These are phyloP conservation scores for Deroptyus accipitrinus DNA, from an alignment of 2,113 vertebrate genomes.

Conservation along the genomic window DNA sequence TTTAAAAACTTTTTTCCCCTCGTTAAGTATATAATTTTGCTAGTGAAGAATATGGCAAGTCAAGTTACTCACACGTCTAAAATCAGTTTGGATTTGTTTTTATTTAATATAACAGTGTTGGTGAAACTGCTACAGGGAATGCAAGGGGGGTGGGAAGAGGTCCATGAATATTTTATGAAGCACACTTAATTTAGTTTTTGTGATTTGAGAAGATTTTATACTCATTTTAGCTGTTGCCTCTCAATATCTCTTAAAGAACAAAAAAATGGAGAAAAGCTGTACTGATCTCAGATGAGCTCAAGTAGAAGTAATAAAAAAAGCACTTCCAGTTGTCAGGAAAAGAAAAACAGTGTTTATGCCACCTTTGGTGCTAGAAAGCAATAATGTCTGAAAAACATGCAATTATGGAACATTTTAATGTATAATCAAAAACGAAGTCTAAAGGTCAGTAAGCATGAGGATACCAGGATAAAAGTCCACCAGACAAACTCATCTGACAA, in stretches of 20 bases:
- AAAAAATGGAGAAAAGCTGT: not conserved
- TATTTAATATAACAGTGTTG: not conserved
- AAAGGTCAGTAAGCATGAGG: not conserved
- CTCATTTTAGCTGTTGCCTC: not conserved
- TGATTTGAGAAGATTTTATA: not conserved
- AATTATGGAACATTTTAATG: constrained; percentile 35
- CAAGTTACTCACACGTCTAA: not conserved
- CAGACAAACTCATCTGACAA: not conserved
- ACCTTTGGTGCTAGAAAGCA: constrained; percentile 16
- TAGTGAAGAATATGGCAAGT: not conserved
- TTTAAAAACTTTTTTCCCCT: not conserved
- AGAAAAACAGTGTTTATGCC: not conserved
- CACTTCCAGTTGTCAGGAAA: not conserved
- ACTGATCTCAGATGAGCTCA: not conserved
- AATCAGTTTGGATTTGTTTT: not conserved
- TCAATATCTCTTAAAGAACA: not conserved
- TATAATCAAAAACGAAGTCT: not conserved
- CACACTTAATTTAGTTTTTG: not conserved
- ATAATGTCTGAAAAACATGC: not conserved
- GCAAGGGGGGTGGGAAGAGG: not conserved
- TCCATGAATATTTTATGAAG: not conserved
- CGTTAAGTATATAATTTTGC: not conserved
- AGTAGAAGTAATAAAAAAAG: not conserved
- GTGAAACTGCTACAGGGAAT: not conserved
- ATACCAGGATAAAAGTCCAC: not conserved